Evolutionary conservation across 2,113 vertebrate genomes (phyloP).

Genomic region (Sterna hirundo): DNA sequence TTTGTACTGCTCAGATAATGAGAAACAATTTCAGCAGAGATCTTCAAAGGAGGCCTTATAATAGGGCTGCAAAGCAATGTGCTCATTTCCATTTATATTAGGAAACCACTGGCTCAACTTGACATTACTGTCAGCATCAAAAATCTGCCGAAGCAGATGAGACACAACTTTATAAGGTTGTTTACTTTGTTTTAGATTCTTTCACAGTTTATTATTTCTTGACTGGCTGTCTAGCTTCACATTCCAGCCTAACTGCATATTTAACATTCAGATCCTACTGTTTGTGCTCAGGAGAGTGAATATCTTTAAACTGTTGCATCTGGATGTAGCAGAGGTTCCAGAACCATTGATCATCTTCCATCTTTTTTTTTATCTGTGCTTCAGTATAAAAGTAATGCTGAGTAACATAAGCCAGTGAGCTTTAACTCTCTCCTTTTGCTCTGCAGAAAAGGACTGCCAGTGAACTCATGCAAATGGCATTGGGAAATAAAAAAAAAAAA

Average conservation of each 20-base stretch:
- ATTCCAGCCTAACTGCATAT: constrained; percentile 18
- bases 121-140: not conserved
- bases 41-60: not conserved
- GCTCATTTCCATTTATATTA: constrained; percentile 9
- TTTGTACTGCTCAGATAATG: not conserved
- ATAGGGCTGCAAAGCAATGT: not conserved
- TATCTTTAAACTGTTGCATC: not conserved
- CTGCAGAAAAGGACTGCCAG: not conserved
- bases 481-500: not conserved
- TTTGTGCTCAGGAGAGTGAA: not conserved
- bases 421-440: not conserved
- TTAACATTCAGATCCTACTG: constrained; percentile 50
- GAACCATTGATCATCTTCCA: not conserved
- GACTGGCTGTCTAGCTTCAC: not conserved
- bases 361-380: not conserved
- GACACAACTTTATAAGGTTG: constrained; percentile 10
- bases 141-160: not conserved
- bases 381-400: not conserved
- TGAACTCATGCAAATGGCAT: not conserved
- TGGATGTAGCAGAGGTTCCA: not conserved
- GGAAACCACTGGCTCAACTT: not conserved
- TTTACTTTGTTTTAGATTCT: constrained; percentile 50
- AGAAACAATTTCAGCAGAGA: not conserved
- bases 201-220: constrained; percentile 49
- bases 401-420: not conserved